Base-by-base conservation (phyloP, 2,113 vertebrate genomes). In the Sceloporus undulatus region DNA sequence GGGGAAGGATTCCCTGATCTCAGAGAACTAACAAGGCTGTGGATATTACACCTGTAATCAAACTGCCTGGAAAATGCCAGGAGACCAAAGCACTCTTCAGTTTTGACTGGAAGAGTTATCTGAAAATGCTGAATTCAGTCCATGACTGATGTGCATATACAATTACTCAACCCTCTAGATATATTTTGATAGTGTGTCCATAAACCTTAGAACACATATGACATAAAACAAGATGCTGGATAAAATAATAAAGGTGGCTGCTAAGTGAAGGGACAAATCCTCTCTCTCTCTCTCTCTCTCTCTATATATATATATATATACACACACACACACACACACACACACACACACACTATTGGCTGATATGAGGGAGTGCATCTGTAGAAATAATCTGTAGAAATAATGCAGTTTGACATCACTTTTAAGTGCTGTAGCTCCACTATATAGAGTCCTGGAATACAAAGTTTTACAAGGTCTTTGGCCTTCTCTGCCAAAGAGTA, bases 141-240 rank as follows among this genome's bases (percentile, higher is more conserved):
- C 91, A 97, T 98, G 98, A 98, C 98, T 98, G 98, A 98, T 98
- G 97, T 97, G 96, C 95, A 96, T 96, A 97, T 90, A 92, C 97
- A 98, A 98, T 98, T 98, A 98, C 95, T 96, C 18, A 97, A 96
- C 97, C 68, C 97, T 98, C 97, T 96, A 97, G 97, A 97, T 98
- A 98, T 96, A 96, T 96, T 96, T 95, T 96, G 97, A 95, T 95
- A 95, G 97, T 98, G 96, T 95, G 95, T 95, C 96, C 97, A 96
- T 95, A 97, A 94, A 95, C 96, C 97, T 98, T 95, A 95, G 97
- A 97, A 97, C 96, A 94, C 94, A 71, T 29, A 66, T 96, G 96
- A 97, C 97, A 97, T 97, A 97, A 97, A 97, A 97, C 97, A 95
- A 97, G 97, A 96, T 96, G 16, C 95, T 94, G 91, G 27, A 54